Evolutionary conservation across 2,113 vertebrate genomes (phyloP).

Genomic region (Psittacus erithacus): DNA sequence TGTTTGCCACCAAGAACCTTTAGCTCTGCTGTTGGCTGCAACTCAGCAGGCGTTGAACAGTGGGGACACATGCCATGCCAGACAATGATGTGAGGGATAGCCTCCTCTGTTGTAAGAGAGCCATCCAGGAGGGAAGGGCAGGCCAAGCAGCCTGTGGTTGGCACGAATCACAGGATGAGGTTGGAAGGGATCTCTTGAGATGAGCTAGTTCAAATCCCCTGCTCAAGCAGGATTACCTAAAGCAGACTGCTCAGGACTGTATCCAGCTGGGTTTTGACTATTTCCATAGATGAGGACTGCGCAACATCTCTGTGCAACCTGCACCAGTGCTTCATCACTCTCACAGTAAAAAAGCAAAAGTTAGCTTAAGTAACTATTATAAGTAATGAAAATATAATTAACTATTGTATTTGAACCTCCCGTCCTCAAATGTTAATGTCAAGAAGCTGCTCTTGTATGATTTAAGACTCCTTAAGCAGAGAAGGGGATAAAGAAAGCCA

Average conservation of each 20-base stretch:
- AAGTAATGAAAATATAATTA: too few relatives aligned
- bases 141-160: constrained; percentile 3
- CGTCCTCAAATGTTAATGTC: neutral
- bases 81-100: constrained; percentile 49
- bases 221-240: too few relatives aligned
- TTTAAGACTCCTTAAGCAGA: neutral
- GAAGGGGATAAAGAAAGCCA: too few relatives aligned
- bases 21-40: constrained; percentile 66
- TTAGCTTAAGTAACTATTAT: too few relatives aligned
- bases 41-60: constrained; percentile 62
- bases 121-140: neutral
- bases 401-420: neutral
- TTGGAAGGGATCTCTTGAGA: too few relatives aligned
- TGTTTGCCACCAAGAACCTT: constrained; percentile 64
- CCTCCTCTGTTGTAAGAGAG: neutral
- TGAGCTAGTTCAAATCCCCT: too few relatives aligned
- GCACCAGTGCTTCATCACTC: too few relatives aligned
- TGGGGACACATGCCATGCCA: constrained; percentile 59
- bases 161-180: neutral
- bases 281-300: too few relatives aligned
- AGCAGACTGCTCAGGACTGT: too few relatives aligned
- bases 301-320: too few relatives aligned
- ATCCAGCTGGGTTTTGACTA: too few relatives aligned
- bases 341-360: too few relatives aligned
- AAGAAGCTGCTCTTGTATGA: neutral